These are phyloP conservation scores for Xestia xanthographa DNA, from an alignment of 2,888 invertebrate species.

Conservation along the genomic window DNA sequence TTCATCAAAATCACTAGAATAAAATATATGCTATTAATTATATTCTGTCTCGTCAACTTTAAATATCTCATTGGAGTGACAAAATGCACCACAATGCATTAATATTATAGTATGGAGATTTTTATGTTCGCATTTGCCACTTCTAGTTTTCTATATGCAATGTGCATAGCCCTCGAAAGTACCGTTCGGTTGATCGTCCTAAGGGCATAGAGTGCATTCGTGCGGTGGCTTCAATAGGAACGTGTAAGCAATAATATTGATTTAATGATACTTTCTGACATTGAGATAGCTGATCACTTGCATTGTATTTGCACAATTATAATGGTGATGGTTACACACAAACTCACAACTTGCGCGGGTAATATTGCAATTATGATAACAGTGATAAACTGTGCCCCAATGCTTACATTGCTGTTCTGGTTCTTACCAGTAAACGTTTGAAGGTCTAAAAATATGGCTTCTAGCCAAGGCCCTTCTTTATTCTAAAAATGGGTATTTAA, in stretches of 20 bases:
- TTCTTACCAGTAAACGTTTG: not conserved
- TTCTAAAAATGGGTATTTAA: not conserved
- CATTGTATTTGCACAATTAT: constrained; percentile 33
- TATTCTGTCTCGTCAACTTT: constrained; percentile 12
- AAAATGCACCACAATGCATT: not conserved
- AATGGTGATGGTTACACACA: not conserved
- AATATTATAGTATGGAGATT: too few species aligned
- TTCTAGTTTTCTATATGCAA: not conserved
- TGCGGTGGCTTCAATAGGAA: constrained; percentile 14
- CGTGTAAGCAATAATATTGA: constrained; percentile 46
- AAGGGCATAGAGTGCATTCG: constrained; percentile 28
- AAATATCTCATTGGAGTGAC: not conserved
- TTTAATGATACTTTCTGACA: constrained; percentile 26
- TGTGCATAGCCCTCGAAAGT: not conserved
- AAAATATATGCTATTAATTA: constrained; percentile 15
- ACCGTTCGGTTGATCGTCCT: constrained; percentile 16
- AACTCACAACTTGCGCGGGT: not conserved
- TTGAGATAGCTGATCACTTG: constrained; percentile 8
- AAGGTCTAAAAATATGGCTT: not conserved
- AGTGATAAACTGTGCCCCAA: not conserved
- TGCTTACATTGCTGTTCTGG: not conserved
- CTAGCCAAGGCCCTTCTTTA: not conserved
- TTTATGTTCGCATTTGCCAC: not conserved
- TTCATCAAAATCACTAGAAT: constrained; percentile 11
- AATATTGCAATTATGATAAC: constrained; percentile 7